Percentiles rank a stretch among this genome's conserved stretches.
Conservation (phyloP, 2,113 vertebrate genomes). For the Rhinopithecus roxellana region DNA sequence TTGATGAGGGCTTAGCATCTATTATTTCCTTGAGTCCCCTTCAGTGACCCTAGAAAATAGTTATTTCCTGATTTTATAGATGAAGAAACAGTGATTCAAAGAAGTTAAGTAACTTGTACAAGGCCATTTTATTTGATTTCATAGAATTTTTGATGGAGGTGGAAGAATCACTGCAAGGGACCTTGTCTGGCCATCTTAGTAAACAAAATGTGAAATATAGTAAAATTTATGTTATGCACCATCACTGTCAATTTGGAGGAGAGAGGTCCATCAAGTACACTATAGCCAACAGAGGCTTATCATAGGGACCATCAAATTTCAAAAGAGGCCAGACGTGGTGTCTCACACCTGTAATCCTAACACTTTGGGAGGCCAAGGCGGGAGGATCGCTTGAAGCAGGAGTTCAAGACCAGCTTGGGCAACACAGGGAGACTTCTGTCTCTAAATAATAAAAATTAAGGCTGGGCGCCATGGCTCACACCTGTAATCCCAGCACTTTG, state of each 20-base stretch:
- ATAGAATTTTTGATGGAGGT: not conserved
- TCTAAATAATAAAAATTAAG: no score
- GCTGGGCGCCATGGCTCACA: no score
- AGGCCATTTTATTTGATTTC: not conserved
- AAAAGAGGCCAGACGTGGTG: not conserved
- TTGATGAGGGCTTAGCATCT: not conserved
- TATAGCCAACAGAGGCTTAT: not conserved
- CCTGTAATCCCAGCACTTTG: no score
- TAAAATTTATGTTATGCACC: not conserved
- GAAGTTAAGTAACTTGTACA: not conserved
- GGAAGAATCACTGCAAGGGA: not conserved
- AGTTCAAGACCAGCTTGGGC: no score
- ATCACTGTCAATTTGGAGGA: not conserved
- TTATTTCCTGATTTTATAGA: not conserved
- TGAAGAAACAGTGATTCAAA: not conserved
- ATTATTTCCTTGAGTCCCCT: not conserved
- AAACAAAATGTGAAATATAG: not conserved
- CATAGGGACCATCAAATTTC: not conserved
- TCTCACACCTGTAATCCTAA: no score
- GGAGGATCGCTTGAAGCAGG: no score
- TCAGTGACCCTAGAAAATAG: not conserved
- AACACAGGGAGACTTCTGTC: no score
- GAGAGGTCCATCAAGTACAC: not conserved
- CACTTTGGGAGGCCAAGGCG: no score
- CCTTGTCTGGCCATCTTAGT: not conserved